Conservation (phyloP, 2,113 vertebrate genomes). For the Hylia prasina region DNA sequence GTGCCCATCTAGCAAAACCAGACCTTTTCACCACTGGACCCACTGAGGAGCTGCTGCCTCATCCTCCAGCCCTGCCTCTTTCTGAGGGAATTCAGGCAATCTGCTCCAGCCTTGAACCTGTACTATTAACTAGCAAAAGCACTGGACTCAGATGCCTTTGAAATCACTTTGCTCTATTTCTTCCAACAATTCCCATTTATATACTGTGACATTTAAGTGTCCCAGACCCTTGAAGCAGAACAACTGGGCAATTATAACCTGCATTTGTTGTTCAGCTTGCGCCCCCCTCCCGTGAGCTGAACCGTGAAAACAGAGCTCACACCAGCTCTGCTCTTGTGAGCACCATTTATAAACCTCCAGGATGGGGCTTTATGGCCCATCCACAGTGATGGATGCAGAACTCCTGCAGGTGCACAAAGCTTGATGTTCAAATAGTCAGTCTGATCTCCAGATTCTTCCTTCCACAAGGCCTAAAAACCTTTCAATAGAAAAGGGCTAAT, state of each 20-base stretch:
- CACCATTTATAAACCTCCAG: neutral
- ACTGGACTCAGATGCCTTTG: neutral
- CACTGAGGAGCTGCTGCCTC: neutral
- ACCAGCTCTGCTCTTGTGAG: neutral
- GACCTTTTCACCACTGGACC: neutral
- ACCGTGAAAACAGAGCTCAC: neutral
- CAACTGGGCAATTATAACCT: conserved; percentile 20
- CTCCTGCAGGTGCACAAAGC: neutral
- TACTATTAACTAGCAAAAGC: neutral
- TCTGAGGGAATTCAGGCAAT: neutral
- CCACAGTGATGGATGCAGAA: neutral
- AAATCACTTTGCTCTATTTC: conserved; percentile 45
- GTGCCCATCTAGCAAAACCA: neutral
- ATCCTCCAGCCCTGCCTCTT: neutral
- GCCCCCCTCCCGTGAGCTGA: neutral
- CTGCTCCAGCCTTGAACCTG: neutral
- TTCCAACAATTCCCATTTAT: conserved; percentile 14
- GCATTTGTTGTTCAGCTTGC: conserved; percentile 2
- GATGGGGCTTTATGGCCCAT: neutral
- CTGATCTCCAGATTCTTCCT: neutral
- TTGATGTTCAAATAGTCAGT: neutral
- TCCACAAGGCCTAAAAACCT: neutral
- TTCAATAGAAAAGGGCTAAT: neutral
- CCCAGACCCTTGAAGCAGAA: conserved; percentile 26
- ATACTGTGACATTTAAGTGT: conserved; percentile 42